Percentiles rank a stretch among this genome's conserved stretches.
phyloP scores from a whole-genome alignment of 1,140 invertebrate species.

The Sitodiplosis mosellana region DNA sequence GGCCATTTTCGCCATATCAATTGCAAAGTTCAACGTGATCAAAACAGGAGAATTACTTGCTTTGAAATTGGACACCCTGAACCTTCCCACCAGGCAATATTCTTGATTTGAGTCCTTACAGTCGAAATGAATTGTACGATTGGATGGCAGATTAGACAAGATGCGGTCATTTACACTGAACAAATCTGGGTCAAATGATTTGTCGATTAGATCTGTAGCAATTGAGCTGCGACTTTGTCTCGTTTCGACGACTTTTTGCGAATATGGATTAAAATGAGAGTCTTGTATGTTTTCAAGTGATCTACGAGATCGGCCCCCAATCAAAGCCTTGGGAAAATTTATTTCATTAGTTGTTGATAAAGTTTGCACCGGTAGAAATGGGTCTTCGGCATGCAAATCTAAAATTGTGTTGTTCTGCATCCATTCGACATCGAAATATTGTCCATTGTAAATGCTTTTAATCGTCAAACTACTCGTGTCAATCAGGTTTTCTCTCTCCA shows the following conservation, averaged over 20 bases:
- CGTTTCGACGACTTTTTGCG: too few species aligned
- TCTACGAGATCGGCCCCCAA: too few species aligned
- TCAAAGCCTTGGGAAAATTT: too few species aligned
- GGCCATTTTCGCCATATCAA: neutral
- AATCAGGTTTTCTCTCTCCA: slow-evolving; percentile 14
- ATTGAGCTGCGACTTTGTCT: too few species aligned
- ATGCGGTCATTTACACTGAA: too few species aligned
- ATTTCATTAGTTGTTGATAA: too few species aligned
- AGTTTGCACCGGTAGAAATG: too few species aligned
- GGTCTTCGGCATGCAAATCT: slow-evolving; percentile 12
- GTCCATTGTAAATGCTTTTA: slow-evolving; percentile 17
- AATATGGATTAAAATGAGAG: too few species aligned
- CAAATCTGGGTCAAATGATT: too few species aligned
- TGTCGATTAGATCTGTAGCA: too few species aligned
- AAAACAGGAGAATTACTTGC: neutral
- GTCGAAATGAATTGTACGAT: neutral
- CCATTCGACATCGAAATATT: slow-evolving; percentile 12
- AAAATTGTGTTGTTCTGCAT: slow-evolving; percentile 15
- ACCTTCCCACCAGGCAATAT: neutral
- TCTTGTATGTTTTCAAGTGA: too few species aligned
- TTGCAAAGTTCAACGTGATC: neutral
- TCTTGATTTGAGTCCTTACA: neutral
- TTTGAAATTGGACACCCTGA: neutral
- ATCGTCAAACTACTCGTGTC: slow-evolving; percentile 15
- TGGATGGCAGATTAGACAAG: neutral